phyloP scores from a whole-genome alignment of 1,140 invertebrate genomes.

The Habropoda laboriosa region DNA sequence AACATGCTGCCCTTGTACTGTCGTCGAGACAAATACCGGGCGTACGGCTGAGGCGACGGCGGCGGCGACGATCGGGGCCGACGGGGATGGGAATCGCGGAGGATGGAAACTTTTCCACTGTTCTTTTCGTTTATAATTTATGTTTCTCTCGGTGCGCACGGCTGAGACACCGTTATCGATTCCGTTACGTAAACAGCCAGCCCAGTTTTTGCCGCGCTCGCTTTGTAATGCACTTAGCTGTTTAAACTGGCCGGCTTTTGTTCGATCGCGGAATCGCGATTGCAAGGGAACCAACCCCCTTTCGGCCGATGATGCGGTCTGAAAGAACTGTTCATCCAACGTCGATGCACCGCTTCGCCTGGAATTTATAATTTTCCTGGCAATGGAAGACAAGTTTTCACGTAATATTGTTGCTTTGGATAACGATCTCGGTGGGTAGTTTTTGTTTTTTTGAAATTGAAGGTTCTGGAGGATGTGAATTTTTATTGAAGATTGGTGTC shows the following conservation, averaged over 20 bases:
- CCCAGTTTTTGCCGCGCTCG: constrained; percentile 16
- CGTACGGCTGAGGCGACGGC: neutral
- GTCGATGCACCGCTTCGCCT: neutral
- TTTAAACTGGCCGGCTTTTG: constrained; percentile 43
- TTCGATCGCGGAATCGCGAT: constrained; percentile 3
- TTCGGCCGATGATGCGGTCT: neutral
- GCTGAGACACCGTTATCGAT: constrained; percentile 36
- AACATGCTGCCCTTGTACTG: constrained; percentile 71
- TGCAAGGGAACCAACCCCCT: neutral
- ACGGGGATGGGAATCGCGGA: neutral
- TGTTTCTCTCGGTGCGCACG: constrained; percentile 28
- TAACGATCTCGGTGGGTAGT: neutral
- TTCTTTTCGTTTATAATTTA: constrained; percentile 55
- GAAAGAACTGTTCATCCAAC: neutral
- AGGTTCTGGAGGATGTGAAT: neutral
- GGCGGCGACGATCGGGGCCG: neutral
- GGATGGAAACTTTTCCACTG: constrained; percentile 43
- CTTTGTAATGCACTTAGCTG: constrained; percentile 23
- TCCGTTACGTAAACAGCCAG: constrained; percentile 39
- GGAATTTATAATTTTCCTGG: neutral
- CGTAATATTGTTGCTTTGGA: neutral
- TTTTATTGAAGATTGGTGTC: no score
- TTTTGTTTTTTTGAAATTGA: no score
- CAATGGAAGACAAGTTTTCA: neutral
- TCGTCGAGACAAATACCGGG: constrained; percentile 65